phyloP scores from a whole-genome alignment of 1,140 invertebrate species.

The Drosophila sproati region DNA sequence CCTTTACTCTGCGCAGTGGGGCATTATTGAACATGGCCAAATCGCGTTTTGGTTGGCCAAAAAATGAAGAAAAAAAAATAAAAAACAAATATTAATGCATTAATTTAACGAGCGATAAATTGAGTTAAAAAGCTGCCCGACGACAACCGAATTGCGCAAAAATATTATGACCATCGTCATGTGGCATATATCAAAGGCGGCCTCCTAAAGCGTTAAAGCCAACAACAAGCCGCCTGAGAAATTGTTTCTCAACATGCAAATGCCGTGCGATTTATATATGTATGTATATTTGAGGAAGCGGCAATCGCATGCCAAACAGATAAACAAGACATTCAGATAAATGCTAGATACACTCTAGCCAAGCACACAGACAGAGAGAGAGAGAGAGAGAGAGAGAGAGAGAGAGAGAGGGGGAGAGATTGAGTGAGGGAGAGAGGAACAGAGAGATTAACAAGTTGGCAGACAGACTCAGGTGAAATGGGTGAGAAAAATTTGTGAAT shows the following conservation, averaged over 20 bases:
- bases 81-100: conserved; percentile 63
- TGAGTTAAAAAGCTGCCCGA: conserved; percentile 57
- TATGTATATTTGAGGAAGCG: conserved; percentile 73
- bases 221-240: conserved; percentile 68
- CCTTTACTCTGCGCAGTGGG: conserved; percentile 40
- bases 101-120: conserved; percentile 74
- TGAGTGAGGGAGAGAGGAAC: conserved; percentile 21
- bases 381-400: conserved; percentile 22
- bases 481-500: conserved; percentile 58
- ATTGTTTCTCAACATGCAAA: conserved; percentile 81
- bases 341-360: conserved; percentile 14
- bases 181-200: conserved; percentile 76
- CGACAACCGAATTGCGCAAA: conserved; percentile 82
- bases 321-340: conserved; percentile 58
- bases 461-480: conserved; percentile 55
- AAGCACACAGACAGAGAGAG: conserved; percentile 13
- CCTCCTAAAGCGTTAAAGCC: conserved; percentile 43
- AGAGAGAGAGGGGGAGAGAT: conserved; percentile 30
- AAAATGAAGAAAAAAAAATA: conserved; percentile 1
- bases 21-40: conserved; percentile 35
- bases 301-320: conserved; percentile 64
- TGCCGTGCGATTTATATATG: conserved; percentile 64
- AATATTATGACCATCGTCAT: conserved; percentile 80
- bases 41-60: conserved; percentile 9
- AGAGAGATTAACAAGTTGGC: conserved; percentile 35